Conservation (phyloP, 2,113 vertebrate genomes). For the Phrynosoma blainvillii region DNA sequence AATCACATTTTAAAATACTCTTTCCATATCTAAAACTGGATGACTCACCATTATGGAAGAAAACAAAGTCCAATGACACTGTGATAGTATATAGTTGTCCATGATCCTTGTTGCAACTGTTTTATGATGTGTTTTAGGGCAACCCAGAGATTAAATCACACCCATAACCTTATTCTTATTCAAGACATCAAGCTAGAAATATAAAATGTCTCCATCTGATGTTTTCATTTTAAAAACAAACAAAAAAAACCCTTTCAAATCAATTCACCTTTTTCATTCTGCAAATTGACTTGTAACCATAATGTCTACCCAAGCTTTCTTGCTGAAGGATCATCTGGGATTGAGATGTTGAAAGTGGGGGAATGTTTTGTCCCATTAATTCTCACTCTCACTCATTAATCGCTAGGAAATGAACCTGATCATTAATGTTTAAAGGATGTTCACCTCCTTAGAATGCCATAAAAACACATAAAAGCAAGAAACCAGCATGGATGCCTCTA, state of each 20-base stretch:
- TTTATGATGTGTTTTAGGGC: not conserved
- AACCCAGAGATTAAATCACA: not conserved
- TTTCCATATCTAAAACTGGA: no score
- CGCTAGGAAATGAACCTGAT: constrained; percentile 43
- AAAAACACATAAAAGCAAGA: constrained; percentile 5
- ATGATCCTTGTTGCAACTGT: not conserved
- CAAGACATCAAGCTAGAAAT: not conserved
- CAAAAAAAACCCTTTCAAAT: constrained; percentile 14
- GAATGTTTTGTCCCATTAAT: constrained; percentile 38
- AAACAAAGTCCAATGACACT: not conserved
- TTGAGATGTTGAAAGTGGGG: constrained; percentile 23
- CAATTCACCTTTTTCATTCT: constrained; percentile 9
- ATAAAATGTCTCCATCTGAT: not conserved
- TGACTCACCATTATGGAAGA: not conserved
- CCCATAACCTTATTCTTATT: not conserved
- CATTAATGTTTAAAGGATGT: constrained; percentile 29
- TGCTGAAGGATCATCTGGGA: constrained; percentile 11
- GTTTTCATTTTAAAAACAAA: not conserved
- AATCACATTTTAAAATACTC: no score
- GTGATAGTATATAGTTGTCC: not conserved
- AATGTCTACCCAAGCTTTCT: not conserved
- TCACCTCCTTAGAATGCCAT: constrained; percentile 14
- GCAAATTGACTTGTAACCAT: constrained; percentile 8
- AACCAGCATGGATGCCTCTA: not conserved
- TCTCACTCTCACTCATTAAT: constrained; percentile 42